Evolutionary conservation across 2,888 invertebrate genomes (phyloP), one percentile per base, ranked within the genome.

Genomic region (Drosophila borborema): DNA sequence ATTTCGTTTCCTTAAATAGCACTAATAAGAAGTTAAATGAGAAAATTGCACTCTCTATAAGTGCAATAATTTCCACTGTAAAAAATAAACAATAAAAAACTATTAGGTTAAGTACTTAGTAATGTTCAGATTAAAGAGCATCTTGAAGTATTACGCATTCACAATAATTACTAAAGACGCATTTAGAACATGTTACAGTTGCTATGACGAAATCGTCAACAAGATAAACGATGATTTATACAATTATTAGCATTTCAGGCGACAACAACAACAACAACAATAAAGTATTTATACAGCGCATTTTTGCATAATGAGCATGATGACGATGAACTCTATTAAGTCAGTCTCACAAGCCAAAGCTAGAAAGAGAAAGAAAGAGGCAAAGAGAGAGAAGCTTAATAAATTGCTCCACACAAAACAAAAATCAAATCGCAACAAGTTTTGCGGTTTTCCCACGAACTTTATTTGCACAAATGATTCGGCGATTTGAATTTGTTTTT

Each of bases 371-470:
- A 8, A 23, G 5, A 8, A 14, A 51, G 18, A 51, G 36, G 0
- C 2, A 34, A 4, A 20, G 53, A 4, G 53, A 4, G 48, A 8
- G 36, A 8, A 53, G 36, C 46, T 36, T 55, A 62, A 78, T 65
- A 68, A 68, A 65, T 78, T 73, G 62, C 68, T 38, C 59, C 51
- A 62, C 46, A 77, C 61, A 59, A 63, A 63, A 78, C 34, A 51
- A 49, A 31, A 49, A 31, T 31, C 31, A 49, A 51, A 34, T 65
- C 53, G 48, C 64, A 64, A 48, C 68, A 63, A 81, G 70, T 64
- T 76, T 72, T 71, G 77, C 67, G 76, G 76, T 69, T 82, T 82
- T 83, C 82, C 81, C 82, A 82, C 84, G 78, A 81, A 41, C 31
- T 73, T 69, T 68, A 54, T 74, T 74, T 74, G 62, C 51, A 56